Percentiles rank a stretch among this genome's conserved stretches.
Conservation (phyloP, 2,888 invertebrate species). For the Eupithecia vulgata region DNA sequence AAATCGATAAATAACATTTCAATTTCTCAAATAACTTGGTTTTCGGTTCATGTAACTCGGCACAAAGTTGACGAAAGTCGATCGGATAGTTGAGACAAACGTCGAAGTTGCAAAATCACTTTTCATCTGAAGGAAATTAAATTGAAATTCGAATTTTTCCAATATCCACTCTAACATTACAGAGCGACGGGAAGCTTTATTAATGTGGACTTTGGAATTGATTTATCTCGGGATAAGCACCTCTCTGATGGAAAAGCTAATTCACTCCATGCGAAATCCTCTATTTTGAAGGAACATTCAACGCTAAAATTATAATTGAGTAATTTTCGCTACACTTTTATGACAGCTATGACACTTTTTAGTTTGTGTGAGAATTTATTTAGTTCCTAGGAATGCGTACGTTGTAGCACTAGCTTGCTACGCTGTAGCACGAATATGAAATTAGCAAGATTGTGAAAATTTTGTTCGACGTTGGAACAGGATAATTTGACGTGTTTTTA, state of each 20-base stretch:
- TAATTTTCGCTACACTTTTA: not conserved
- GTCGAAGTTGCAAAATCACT: slow-evolving; percentile 36
- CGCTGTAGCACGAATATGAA: not conserved
- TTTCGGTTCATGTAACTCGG: not conserved
- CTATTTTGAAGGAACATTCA: not conserved
- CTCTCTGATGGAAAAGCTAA: slow-evolving; percentile 12
- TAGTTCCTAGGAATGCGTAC: not conserved
- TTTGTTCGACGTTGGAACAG: too few species aligned
- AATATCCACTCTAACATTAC: slow-evolving; percentile 34
- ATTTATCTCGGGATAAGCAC: slow-evolving; percentile 24
- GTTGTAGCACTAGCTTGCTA: not conserved
- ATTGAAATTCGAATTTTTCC: slow-evolving; percentile 43
- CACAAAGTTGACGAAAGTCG: slow-evolving; percentile 10
- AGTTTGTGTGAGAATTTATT: too few species aligned
- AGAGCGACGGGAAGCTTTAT: slow-evolving; percentile 26
- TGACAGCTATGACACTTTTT: not conserved
- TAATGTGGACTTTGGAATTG: slow-evolving; percentile 32
- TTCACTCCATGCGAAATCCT: slow-evolving; percentile 6
- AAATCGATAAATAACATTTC: not conserved
- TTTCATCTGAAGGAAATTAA: slow-evolving; percentile 40
- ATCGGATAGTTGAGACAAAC: slow-evolving; percentile 14
- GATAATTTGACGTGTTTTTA: too few species aligned
- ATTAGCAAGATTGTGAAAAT: too few species aligned
- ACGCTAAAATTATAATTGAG: not conserved
- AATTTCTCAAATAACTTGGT: not conserved